phyloP scores from a whole-genome alignment of 2,888 invertebrate species.

The Aphidoletes aphidimyza region DNA sequence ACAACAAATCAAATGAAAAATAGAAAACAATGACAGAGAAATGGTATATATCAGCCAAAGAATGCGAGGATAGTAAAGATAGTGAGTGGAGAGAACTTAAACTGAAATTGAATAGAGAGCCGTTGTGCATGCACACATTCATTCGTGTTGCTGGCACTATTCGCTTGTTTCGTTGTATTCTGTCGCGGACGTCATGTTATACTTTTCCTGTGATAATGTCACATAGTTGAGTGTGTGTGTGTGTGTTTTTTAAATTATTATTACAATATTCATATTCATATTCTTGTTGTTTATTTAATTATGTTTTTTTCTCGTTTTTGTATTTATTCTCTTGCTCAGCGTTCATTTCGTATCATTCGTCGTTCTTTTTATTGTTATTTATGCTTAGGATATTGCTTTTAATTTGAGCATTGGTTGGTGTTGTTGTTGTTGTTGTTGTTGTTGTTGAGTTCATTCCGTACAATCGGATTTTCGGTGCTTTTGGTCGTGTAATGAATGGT shows the following conservation, averaged over 20 bases:
- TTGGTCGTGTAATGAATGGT: not conserved
- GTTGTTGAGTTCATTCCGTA: too few species aligned
- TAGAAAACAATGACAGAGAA: slow-evolving; percentile 2
- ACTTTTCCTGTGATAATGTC: slow-evolving; percentile 4
- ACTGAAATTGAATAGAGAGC: not conserved
- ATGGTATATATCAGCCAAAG: not conserved
- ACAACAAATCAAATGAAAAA: not conserved
- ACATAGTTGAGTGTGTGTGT: slow-evolving; percentile 21
- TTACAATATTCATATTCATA: too few species aligned
- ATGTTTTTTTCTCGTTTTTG: not conserved
- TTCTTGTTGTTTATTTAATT: too few species aligned
- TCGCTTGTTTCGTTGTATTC: not conserved
- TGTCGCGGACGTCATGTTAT: not conserved
- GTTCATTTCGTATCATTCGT: too few species aligned
- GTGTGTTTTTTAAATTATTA: too few species aligned
- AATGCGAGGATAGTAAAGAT: not conserved
- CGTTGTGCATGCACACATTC: not conserved
- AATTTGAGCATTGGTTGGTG: not conserved
- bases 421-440: too few species aligned
- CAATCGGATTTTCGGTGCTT: not conserved
- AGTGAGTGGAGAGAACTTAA: not conserved
- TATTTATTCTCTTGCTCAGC: not conserved
- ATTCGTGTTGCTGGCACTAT: slow-evolving; percentile 17
- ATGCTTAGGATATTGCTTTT: not conserved
- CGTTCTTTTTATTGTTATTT: not conserved